phyloP scores from a whole-genome alignment of 2,888 invertebrate genomes.

The Plebejus melissa region DNA sequence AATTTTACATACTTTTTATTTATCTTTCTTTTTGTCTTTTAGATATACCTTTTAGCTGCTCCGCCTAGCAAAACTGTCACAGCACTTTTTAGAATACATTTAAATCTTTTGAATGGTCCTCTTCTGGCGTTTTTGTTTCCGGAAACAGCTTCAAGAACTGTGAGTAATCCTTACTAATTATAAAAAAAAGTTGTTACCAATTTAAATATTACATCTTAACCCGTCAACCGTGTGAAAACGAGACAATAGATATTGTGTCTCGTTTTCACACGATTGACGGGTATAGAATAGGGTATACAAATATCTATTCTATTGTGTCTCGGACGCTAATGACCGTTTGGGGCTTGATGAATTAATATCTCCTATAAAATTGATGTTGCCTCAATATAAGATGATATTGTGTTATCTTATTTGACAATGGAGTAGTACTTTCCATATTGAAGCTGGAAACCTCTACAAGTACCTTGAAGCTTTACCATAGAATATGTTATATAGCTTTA shows the following conservation, averaged over 20 bases:
- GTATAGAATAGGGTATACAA: too few relatives aligned
- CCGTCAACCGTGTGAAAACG: too few relatives aligned
- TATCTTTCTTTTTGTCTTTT: constrained; percentile 47
- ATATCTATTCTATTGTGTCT: too few relatives aligned
- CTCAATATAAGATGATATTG: neutral
- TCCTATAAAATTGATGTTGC: too few relatives aligned
- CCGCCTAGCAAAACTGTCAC: constrained; percentile 90
- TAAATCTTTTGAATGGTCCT: constrained; percentile 96
- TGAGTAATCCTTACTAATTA: constrained; percentile 57
- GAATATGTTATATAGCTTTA: neutral
- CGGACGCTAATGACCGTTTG: too few relatives aligned
- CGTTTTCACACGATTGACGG: too few relatives aligned
- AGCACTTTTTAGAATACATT: constrained; percentile 91
- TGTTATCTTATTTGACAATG: neutral
- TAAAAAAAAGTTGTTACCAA: neutral
- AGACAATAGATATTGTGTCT: too few relatives aligned
- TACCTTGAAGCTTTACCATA: too few relatives aligned
- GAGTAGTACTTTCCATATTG: neutral
- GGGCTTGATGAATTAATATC: too few relatives aligned
- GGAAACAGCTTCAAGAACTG: constrained; percentile 94
- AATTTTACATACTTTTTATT: neutral
- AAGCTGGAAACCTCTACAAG: too few relatives aligned
- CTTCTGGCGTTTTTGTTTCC: constrained; percentile 95
- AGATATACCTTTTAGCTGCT: constrained; percentile 94
- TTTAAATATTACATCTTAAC: too few relatives aligned